These are phyloP conservation scores for Acropora tenuis DNA, from an alignment of 64 coral and sea anemone genomes.

Conservation along the genomic window DNA sequence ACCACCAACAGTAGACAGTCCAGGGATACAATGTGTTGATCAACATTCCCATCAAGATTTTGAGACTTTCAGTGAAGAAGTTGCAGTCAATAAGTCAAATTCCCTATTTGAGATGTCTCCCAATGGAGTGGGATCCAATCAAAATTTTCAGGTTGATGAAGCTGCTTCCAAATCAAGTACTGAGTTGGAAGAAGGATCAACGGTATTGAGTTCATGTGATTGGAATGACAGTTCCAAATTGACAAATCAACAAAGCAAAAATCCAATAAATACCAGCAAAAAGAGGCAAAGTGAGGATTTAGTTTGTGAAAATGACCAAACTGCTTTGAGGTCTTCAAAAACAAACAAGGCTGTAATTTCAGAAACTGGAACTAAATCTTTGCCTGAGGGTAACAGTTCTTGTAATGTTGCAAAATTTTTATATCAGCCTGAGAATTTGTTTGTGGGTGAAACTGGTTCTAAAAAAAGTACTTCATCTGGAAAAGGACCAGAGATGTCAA, in stretches of 20 bases:
- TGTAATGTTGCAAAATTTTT: no score
- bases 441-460: no score
- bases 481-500: not conserved
- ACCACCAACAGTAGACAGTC: not conserved
- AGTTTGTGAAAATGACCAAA: not conserved
- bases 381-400: not conserved
- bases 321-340: not conserved
- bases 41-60: no score
- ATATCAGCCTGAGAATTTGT: not conserved
- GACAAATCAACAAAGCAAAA: slow-evolving; percentile 4
- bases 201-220: not conserved
- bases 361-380: not conserved
- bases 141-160: not conserved
- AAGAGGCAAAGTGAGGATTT: not conserved
- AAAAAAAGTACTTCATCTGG: not conserved
- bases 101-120: not conserved
- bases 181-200: not conserved
- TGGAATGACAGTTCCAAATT: not conserved
- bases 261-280: not conserved
- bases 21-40: not conserved
- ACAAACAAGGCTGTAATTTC: not conserved
- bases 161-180: not conserved
- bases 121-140: no score
- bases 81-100: not conserved
- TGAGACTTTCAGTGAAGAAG: no score